phyloP scores from a whole-genome alignment of 2,113 vertebrate species.

The Vulpes lagopus region DNA sequence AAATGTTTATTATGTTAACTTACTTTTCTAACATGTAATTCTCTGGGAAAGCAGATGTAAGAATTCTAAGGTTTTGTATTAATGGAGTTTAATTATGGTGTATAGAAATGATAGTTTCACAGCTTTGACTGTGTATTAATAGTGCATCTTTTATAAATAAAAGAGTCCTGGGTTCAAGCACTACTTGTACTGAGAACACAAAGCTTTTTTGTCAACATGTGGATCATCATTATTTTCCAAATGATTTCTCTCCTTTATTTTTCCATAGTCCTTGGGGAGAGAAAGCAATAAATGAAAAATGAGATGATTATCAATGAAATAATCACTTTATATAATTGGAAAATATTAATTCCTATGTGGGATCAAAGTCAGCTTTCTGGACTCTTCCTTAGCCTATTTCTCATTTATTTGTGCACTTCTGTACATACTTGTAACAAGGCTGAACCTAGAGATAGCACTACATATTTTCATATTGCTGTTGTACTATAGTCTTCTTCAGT shows the following conservation, averaged over 20 bases:
- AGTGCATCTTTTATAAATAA: neutral
- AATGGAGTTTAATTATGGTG: conserved; percentile 49
- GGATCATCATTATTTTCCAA: conserved; percentile 8
- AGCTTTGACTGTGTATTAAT: neutral
- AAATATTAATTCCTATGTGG: neutral
- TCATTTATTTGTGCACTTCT: neutral
- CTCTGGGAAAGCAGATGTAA: conserved; percentile 43
- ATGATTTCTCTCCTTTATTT: conserved; percentile 35
- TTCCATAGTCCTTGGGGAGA: neutral
- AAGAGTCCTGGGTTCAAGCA: conserved; percentile 8
- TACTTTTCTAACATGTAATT: conserved; percentile 42
- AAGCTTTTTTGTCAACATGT: conserved; percentile 1
- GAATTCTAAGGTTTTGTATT: conserved; percentile 10
- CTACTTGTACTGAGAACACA: conserved; percentile 42
- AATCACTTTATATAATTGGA: neutral
- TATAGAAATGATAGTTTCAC: conserved; percentile 20
- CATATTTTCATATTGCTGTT: neutral
- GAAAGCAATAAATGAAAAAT: neutral
- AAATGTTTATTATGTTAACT: conserved; percentile 24
- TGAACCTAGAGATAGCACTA: neutral
- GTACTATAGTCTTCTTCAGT: neutral
- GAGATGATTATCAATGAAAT: neutral
- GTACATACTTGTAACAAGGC: neutral
- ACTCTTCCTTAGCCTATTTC: neutral
- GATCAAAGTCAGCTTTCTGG: neutral